A percentile compares a stretch with the other conserved stretches of the same genome.
These are phyloP conservation scores for Babyrousa celebensis DNA, from an alignment of 2,797 vertebrate genomes.

Conservation along the genomic window DNA sequence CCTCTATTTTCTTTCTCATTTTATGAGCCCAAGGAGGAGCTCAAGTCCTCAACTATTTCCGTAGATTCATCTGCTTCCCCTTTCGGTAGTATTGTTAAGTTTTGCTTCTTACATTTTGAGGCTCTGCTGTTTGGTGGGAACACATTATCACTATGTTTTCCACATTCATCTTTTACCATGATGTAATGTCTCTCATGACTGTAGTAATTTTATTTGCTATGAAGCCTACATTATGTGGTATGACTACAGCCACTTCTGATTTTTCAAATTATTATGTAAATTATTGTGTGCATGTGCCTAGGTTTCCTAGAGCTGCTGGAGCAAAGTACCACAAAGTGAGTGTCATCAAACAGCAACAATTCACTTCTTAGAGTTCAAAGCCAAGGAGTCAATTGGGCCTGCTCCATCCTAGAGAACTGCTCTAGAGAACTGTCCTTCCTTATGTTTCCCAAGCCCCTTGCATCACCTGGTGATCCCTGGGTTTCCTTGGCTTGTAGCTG, in stretches of 20 bases:
- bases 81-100: background rate
- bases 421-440: background rate
- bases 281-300: background rate
- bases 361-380: background rate
- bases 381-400: background rate
- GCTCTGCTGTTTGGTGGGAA: background rate
- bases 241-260: background rate
- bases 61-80: background rate
- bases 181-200: background rate
- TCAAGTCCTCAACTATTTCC: background rate
- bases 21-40: background rate
- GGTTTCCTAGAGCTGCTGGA: background rate
- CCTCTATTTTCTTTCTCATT: background rate
- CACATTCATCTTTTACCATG: constrained; percentile 7
- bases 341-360: background rate
- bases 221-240: background rate
- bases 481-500: background rate
- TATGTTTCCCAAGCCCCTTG: background rate
- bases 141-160: background rate
- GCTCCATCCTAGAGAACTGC: background rate
- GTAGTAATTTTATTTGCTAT: background rate
- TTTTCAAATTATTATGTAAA: background rate
- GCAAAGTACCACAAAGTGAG: background rate
- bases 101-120: background rate
- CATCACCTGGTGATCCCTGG: background rate